Percentiles rank a stretch among this genome's conserved stretches.
Conservation (phyloP, 30 jellyfish, hydroid and myxozoan genomes). For the Aurelia aurita complex sp. Pacific region DNA sequence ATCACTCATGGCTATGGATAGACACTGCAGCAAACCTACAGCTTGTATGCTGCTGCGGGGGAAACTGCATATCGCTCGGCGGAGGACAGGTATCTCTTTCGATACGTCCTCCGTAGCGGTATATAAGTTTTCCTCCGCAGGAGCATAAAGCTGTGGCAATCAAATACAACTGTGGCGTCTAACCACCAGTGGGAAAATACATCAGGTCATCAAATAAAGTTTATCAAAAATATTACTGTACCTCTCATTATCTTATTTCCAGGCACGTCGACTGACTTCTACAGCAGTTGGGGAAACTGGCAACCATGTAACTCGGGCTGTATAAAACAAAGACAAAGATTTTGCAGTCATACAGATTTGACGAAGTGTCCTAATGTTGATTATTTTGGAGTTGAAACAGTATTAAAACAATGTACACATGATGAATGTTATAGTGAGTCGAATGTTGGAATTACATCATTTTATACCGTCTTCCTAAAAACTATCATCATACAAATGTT, state of each 20-base stretch:
- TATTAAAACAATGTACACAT: slow-evolving; percentile 18
- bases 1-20: too few species aligned
- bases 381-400: slow-evolving; percentile 35
- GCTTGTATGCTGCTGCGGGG: too few species aligned
- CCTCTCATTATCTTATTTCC: neutral
- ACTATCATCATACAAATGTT: neutral
- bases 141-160: too few species aligned
- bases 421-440: slow-evolving; percentile 66
- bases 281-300: slow-evolving; percentile 74
- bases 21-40: too few species aligned
- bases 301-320: slow-evolving; percentile 51
- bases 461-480: neutral
- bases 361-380: slow-evolving; percentile 55
- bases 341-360: slow-evolving; percentile 51
- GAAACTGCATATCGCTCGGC: too few species aligned
- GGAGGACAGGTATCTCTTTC: too few species aligned
- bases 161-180: too few species aligned
- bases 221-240: neutral
- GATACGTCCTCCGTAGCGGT: too few species aligned
- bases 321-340: slow-evolving; percentile 59
- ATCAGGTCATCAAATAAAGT: neutral
- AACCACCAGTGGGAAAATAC: too few species aligned
- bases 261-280: slow-evolving; percentile 48
- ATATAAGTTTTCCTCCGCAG: too few species aligned
- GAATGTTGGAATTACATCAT: neutral